These are phyloP conservation scores for Alcis repandata DNA, from an alignment of 2,888 invertebrate species.

Conservation along the genomic window DNA sequence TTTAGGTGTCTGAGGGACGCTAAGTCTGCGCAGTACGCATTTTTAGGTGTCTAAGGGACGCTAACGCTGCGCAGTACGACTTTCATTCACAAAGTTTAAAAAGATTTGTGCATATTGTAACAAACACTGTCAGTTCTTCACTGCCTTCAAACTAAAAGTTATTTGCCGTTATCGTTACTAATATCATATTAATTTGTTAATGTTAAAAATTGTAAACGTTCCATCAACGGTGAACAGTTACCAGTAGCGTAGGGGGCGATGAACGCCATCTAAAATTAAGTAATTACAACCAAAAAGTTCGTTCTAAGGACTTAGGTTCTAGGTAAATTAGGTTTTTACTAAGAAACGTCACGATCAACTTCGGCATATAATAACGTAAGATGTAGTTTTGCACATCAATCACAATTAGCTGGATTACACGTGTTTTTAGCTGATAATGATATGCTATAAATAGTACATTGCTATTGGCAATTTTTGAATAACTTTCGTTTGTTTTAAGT, in stretches of 20 bases:
- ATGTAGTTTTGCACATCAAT: conserved; percentile 43
- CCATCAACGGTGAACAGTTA: conserved; percentile 86
- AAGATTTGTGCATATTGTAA: conserved; percentile 1
- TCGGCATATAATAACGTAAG: conserved; percentile 47
- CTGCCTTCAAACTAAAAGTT: conserved; percentile 74
- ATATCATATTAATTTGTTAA: conserved; percentile 77
- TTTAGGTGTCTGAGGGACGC: too few species aligned
- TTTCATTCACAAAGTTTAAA: too few species aligned
- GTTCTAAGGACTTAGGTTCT: conserved; percentile 86
- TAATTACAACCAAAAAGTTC: conserved; percentile 86
- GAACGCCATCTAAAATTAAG: conserved; percentile 77
- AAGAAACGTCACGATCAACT: conserved; percentile 61
- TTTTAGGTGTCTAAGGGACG: too few species aligned
- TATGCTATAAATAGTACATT: conserved; percentile 9
- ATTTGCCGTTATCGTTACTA: conserved; percentile 74
- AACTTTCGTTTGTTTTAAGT: conserved; percentile 2
- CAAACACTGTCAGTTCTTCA: conserved; percentile 71
- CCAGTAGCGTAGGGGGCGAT: conserved; percentile 79
- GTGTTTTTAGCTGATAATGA: conserved; percentile 13
- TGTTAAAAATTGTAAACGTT: conserved; percentile 80
- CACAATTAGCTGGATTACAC: conserved; percentile 37
- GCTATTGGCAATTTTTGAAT: neutral
- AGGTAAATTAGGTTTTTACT: conserved; percentile 68
- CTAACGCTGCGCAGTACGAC: too few species aligned
- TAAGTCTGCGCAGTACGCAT: too few species aligned